phyloP scores from a whole-genome alignment of 2,113 vertebrate genomes.

The Gymnarchus niloticus region DNA sequence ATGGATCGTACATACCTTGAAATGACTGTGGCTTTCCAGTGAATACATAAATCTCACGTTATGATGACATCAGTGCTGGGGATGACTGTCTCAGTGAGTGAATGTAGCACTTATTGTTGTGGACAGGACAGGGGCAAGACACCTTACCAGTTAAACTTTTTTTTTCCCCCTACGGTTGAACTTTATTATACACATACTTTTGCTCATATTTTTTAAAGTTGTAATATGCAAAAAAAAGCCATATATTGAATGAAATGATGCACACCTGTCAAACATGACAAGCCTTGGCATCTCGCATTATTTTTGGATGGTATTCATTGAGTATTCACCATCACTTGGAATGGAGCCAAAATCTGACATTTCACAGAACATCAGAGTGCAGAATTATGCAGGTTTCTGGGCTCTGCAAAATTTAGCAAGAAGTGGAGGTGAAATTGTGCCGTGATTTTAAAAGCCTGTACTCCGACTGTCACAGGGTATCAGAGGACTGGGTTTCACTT shows the following conservation, averaged over 20 bases:
- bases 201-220: background rate
- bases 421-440: background rate
- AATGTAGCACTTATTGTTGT: background rate
- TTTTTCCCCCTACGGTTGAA: background rate
- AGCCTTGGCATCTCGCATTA: background rate
- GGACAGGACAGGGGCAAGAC: background rate
- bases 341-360: background rate
- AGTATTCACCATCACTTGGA: background rate
- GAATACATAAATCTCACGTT: too few relatives aligned
- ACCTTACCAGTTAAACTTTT: background rate
- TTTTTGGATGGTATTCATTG: background rate
- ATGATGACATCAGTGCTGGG: too few relatives aligned
- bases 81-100: too few relatives aligned
- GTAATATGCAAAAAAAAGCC: background rate
- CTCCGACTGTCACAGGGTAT: background rate
- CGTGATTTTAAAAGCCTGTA: background rate
- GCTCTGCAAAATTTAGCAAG: background rate
- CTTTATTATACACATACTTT: background rate
- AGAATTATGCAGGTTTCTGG: background rate
- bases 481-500: slow-evolving; percentile 1
- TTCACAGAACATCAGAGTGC: background rate
- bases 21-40: too few relatives aligned
- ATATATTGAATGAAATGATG: background rate
- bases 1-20: too few relatives aligned
- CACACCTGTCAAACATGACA: background rate